Conservation (phyloP, 2,888 invertebrate genomes). For the Parelbella ahira region DNA sequence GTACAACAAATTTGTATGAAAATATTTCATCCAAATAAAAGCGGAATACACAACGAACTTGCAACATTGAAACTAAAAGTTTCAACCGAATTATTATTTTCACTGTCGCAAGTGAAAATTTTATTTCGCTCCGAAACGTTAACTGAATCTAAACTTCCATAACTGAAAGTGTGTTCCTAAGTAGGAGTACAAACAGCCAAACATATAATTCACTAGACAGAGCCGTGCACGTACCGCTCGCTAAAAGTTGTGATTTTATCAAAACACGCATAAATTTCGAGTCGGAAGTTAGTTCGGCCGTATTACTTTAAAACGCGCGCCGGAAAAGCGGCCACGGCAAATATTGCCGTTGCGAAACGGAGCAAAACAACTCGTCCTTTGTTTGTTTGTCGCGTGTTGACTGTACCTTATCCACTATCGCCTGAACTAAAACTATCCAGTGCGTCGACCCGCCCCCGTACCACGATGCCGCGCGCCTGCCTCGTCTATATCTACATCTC, state of each 20-base stretch:
- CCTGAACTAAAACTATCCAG: constrained; percentile 58
- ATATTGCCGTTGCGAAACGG: constrained; percentile 64
- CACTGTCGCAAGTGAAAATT: constrained; percentile 6
- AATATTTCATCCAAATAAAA: constrained; percentile 8
- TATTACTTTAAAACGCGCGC: constrained; percentile 43
- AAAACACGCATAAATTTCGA: constrained; percentile 23
- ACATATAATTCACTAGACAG: constrained; percentile 18
- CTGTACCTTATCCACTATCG: constrained; percentile 74
- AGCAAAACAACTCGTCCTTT: constrained; percentile 68
- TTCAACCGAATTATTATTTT: constrained; percentile 13
- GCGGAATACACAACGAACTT: constrained; percentile 3
- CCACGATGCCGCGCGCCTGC: constrained; percentile 32
- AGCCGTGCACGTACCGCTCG: constrained; percentile 8
- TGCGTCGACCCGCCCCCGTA: constrained; percentile 54
- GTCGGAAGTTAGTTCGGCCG: constrained; percentile 29
- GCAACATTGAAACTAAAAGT: constrained; percentile 16
- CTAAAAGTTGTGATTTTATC: constrained; percentile 23
- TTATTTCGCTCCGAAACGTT: constrained; percentile 18
- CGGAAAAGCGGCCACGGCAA: constrained; percentile 56
- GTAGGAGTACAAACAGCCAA: constrained; percentile 18
- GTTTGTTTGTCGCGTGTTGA: constrained; percentile 65
- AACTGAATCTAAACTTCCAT: constrained; percentile 23
- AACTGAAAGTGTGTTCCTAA: constrained; percentile 18
- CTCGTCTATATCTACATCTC: too few species aligned
- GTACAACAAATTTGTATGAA: constrained; percentile 6